Evolutionary conservation across 2,797 vertebrate species (phyloP).

Genomic region (Poeciliopsis paucimaculata): DNA sequence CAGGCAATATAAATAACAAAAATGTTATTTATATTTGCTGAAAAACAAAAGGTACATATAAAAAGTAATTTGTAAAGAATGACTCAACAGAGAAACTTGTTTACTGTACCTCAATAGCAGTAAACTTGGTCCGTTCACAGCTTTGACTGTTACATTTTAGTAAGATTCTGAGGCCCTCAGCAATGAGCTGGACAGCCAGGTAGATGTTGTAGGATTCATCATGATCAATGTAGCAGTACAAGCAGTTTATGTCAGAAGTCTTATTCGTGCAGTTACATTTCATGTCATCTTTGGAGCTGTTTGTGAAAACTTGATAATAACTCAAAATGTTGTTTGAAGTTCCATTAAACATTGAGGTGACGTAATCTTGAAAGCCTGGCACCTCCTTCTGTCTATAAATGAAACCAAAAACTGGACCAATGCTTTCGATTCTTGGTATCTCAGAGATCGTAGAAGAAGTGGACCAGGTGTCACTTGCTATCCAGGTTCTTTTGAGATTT

Average conservation of each 20-base stretch:
- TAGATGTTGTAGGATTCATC: constrained; percentile 54
- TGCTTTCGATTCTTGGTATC: constrained; percentile 13
- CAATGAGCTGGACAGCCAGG: constrained; percentile 64
- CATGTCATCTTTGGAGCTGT: background rate
- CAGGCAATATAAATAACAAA: background rate
- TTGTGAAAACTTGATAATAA: constrained; percentile 16
- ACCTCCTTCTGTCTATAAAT: constrained; percentile 44
- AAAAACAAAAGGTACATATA: background rate
- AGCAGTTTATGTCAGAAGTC: constrained; percentile 20
- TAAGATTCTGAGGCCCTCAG: constrained; percentile 48
- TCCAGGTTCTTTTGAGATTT: constrained; percentile 64
- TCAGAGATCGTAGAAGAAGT: constrained; percentile 16
- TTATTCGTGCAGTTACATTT: background rate
- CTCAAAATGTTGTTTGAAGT: background rate
- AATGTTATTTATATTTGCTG: background rate
- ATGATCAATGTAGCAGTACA: constrained; percentile 36
- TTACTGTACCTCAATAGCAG: constrained; percentile 58
- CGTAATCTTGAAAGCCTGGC: constrained; percentile 56
- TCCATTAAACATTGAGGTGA: constrained; percentile 35
- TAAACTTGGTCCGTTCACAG: constrained; percentile 46
- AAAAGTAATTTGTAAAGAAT: background rate
- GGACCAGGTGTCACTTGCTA: constrained; percentile 71
- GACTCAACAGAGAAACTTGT: background rate
- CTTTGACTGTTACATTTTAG: constrained; percentile 36
- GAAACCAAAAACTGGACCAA: constrained; percentile 63